Base-by-base conservation (phyloP, 1,140 invertebrate species). In the Pemphigus obesinymphae region DNA sequence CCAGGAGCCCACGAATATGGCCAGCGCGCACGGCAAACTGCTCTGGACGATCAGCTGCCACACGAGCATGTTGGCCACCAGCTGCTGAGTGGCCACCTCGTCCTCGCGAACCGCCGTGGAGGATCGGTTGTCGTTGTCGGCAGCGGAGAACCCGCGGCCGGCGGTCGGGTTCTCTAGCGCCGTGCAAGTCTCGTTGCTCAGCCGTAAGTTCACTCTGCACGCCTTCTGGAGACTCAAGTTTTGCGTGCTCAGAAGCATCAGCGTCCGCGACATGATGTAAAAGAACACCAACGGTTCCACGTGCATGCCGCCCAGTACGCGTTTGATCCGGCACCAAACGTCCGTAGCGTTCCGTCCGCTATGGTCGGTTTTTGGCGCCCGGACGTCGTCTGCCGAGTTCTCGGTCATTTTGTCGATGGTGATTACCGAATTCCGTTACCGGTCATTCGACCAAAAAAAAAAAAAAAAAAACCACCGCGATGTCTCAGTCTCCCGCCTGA, bases 201-300 rank as follows among this genome's bases (percentile, higher is more conserved):
- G 93, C 20, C 87, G 89, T 78, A 95, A 89, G 86, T 95, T 95
- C 0, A 95, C 93, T 76, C 92, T 87, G 85, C 94, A 95, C 0
- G 94, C 93, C 86, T 95, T 95, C 86, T 95, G 93, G 84, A 95
- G 88, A 85, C 93, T 94, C 20, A 95, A 87, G 87, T 95, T 94
- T 86, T 94, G 92, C 23, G 92, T 93, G 34, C 93, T 92, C 61
- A 94, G 85, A 26, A 90, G 90, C 2, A 93, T 91, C 3, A 94
- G 87, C 15, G 94, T 92, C 80, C 92, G 92, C 0, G 93, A 92
- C 88, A 94, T 93, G n/a, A 94, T 93, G 85, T 93, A 94, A 83
- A 91, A 92, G 1, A 92, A 92, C 55, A 94, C 86, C 87, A 94
- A 92, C 0, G 93, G 93, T 85, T 95, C 93, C 7, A 94, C 92